Conservation (phyloP, 2,888 invertebrate species). For the Chirona hameri region DNA sequence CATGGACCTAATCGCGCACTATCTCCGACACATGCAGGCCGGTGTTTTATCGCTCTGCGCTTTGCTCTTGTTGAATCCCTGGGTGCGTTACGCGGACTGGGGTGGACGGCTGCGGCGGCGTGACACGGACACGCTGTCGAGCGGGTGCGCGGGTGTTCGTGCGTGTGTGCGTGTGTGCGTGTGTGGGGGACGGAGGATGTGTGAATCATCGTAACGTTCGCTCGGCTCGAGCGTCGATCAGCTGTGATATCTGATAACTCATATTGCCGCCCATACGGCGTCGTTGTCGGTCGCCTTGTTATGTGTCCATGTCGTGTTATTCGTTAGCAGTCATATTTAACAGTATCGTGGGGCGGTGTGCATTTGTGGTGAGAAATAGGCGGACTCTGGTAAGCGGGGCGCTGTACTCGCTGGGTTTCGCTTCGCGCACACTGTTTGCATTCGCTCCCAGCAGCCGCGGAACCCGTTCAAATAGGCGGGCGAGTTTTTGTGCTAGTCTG, state of each 20-base stretch:
- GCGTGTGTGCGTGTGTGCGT: neutral
- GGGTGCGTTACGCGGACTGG: neutral
- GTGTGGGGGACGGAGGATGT: neutral
- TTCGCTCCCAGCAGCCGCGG: neutral
- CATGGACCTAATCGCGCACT: neutral
- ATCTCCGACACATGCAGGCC: neutral
- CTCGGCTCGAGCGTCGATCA: neutral
- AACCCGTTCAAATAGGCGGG: neutral
- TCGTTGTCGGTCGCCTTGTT: neutral
- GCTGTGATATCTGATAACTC: slow-evolving; percentile 11
- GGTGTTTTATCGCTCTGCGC: neutral
- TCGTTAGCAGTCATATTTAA: slow-evolving; percentile 8
- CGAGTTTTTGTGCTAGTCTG: slow-evolving; percentile 23
- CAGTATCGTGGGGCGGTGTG: neutral
- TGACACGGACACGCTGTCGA: neutral
- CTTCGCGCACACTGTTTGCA: neutral
- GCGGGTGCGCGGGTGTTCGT: neutral
- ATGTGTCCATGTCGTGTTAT: neutral
- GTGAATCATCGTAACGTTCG: neutral
- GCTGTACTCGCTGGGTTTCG: neutral
- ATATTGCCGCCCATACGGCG: neutral
- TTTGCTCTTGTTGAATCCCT: neutral
- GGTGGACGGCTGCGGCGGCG: neutral
- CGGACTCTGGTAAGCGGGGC: neutral
- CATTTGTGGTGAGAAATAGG: neutral